phyloP scores from a whole-genome alignment of 1,140 invertebrate genomes.

The Panagrolaimus sp. region DNA sequence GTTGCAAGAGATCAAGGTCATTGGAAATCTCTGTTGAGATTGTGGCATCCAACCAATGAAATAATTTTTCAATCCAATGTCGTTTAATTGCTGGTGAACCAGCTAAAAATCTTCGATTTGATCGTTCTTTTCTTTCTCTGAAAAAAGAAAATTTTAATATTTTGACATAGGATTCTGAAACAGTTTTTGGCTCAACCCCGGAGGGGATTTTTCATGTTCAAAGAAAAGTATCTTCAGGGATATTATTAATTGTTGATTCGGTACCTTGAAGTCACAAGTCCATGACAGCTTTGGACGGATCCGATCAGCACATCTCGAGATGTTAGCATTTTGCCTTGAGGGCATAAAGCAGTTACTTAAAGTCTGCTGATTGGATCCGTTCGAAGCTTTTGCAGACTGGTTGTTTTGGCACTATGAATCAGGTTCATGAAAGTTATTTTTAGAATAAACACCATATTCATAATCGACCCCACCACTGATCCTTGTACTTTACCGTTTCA shows the following conservation, averaged over 20 bases:
- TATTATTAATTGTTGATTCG: too few relatives aligned
- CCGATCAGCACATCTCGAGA: too few relatives aligned
- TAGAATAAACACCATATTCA: not conserved
- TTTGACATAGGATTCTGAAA: not conserved
- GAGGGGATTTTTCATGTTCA: too few relatives aligned
- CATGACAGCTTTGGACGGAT: too few relatives aligned
- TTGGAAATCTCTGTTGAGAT: not conserved
- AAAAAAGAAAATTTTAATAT: not conserved
- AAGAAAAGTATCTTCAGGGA: too few relatives aligned
- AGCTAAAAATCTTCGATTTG: not conserved
- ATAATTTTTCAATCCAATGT: constrained; percentile 10
- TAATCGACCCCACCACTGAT: not conserved
- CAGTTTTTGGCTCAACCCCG: too few relatives aligned
- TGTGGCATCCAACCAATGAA: not conserved
- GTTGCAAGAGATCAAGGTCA: not conserved
- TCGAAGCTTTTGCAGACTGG: too few relatives aligned
- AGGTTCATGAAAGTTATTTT: not conserved
- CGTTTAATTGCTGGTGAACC: not conserved
- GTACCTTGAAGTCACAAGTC: too few relatives aligned
- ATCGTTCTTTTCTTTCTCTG: not conserved
- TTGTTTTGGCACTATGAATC: too few relatives aligned
- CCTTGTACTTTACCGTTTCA: not conserved
- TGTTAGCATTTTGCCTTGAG: too few relatives aligned
- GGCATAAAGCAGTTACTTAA: too few relatives aligned
- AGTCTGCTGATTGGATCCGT: too few relatives aligned